A percentile compares a stretch with the other conserved stretches of the same genome.
These are phyloP conservation scores for Gulo gulo DNA, from an alignment of 2,113 vertebrate genomes.

Conservation along the genomic window DNA sequence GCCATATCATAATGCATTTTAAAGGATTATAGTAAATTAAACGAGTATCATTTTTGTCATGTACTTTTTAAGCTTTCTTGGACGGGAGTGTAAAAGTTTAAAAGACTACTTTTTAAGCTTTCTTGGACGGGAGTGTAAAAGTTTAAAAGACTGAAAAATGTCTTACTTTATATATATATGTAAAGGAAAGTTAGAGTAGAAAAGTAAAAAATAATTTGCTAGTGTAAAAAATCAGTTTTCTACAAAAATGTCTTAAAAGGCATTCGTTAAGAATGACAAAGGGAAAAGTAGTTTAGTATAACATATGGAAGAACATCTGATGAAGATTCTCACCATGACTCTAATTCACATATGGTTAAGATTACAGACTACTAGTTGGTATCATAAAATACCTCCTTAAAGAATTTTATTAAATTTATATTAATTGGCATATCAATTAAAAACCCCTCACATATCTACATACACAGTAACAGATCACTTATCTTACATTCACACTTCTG, in stretches of 20 bases:
- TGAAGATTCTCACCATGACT: neutral
- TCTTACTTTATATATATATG: neutral
- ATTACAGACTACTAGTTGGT: neutral
- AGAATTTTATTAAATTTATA: constrained; percentile 1
- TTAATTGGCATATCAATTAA: neutral
- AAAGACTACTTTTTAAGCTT: neutral
- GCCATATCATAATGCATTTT: neutral
- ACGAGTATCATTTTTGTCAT: neutral
- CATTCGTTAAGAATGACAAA: neutral
- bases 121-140: neutral
- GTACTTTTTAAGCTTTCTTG: neutral
- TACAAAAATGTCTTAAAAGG: neutral
- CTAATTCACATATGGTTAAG: constrained; percentile 2
- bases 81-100: neutral
- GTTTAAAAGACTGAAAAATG: constrained; percentile 17
- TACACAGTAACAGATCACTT: neutral
- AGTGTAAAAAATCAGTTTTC: neutral
- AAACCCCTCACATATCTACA: neutral
- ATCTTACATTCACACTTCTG: neutral
- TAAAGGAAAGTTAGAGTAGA: neutral
- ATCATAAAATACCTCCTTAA: neutral
- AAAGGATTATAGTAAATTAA: constrained; percentile 11
- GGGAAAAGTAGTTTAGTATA: neutral
- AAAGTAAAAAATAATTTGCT: neutral
- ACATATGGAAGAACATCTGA: neutral